Evolutionary conservation across 2,113 vertebrate species (phyloP).

Genomic region (Corythoichthys haematopterus): DNA sequence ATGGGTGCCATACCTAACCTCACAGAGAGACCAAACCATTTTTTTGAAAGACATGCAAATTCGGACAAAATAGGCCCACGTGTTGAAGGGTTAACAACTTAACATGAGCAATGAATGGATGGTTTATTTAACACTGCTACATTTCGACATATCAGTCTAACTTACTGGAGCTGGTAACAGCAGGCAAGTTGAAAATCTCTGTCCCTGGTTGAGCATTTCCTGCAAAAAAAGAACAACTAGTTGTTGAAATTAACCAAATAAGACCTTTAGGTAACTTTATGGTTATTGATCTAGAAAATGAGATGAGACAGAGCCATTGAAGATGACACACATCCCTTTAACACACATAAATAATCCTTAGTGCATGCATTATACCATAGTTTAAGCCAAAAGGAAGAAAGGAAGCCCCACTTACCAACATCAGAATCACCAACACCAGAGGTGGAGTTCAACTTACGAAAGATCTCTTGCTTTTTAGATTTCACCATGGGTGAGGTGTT

Average conservation of each 20-base stretch:
- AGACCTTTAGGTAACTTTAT: background rate
- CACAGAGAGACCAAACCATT: too few relatives aligned
- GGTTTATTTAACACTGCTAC: background rate
- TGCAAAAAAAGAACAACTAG: conserved; percentile 57
- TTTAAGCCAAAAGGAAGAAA: background rate
- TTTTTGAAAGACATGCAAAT: too few relatives aligned
- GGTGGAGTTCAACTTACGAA: conserved; percentile 97
- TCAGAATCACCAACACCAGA: conserved; percentile 93
- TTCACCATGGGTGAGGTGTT: conserved; percentile 96
- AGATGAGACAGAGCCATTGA: background rate
- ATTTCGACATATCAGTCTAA: conserved; percentile 5
- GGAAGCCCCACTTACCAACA: conserved; percentile 84
- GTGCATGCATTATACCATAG: conserved; percentile 12
- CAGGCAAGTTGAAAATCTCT: conserved; percentile 97
- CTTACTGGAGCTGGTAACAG: conserved; percentile 93
- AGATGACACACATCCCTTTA: background rate
- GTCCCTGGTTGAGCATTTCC: conserved; percentile 95
- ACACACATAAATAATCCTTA: conserved; percentile 1
- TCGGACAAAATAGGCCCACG: too few relatives aligned
- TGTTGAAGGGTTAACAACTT: too few relatives aligned
- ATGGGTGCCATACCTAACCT: too few relatives aligned
- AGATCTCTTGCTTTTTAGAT: conserved; percentile 99
- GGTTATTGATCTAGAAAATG: conserved; percentile 4
- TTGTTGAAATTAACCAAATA: conserved; percentile 6
- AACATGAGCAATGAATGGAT: too few relatives aligned